Evolutionary conservation across 2,888 invertebrate genomes (phyloP).

Genomic region (Chironomus tentans): DNA sequence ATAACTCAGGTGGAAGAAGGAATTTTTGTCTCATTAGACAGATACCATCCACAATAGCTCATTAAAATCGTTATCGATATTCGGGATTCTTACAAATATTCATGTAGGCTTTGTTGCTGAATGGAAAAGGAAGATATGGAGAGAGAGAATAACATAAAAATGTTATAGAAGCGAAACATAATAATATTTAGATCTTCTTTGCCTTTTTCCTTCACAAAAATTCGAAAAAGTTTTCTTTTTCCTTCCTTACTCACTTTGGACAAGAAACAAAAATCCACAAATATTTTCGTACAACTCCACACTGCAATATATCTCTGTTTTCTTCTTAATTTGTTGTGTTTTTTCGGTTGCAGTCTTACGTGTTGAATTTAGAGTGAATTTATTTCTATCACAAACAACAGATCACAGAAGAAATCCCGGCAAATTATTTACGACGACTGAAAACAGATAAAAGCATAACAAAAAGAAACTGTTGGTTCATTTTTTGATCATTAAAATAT

Average conservation of each 20-base stretch:
- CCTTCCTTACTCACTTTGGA: not conserved
- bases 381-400: not conserved
- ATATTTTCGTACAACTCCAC: not conserved
- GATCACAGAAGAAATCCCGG: not conserved
- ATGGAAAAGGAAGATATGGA: not conserved
- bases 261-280: slow-evolving; percentile 13
- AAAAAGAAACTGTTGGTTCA: not conserved
- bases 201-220: not conserved
- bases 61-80: slow-evolving; percentile 20
- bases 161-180: not conserved
- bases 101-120: not conserved
- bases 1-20: slow-evolving; percentile 15
- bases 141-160: no score
- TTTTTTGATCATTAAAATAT: slow-evolving; percentile 25
- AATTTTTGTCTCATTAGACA: slow-evolving; percentile 22
- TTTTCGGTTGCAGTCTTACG: slow-evolving; percentile 6
- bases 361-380: slow-evolving; percentile 16
- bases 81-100: not conserved
- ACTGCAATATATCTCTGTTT: no score
- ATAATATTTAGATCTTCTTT: not conserved
- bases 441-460: not conserved
- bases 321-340: not conserved
- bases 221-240: not conserved
- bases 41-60: slow-evolving; percentile 20
- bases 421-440: not conserved